These are phyloP conservation scores for Solen grandis DNA, from an alignment of 1,140 invertebrate genomes.

Conservation along the genomic window DNA sequence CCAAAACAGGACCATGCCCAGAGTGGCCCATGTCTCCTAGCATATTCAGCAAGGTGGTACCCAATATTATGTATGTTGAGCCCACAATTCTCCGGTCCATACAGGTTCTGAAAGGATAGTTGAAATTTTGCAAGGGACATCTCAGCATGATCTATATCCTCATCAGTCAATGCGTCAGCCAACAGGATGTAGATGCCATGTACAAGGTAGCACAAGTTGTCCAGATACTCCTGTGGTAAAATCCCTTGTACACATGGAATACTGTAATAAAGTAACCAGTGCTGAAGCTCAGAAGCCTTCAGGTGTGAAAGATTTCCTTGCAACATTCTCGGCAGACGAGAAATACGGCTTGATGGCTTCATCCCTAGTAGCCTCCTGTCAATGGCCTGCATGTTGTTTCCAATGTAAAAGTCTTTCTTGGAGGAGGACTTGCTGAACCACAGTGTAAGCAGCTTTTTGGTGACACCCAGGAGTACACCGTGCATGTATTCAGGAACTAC, in stretches of 20 bases:
- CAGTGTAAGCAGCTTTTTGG: conserved; percentile 19
- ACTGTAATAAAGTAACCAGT: conserved; percentile 20
- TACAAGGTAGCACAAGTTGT: not conserved
- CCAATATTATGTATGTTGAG: not conserved
- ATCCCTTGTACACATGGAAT: conserved; percentile 12
- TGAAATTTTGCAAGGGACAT: not conserved
- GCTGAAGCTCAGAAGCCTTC: conserved; percentile 51
- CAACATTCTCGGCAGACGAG: conserved; percentile 4
- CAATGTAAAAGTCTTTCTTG: conserved; percentile 22
- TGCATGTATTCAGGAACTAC: conserved; percentile 39
- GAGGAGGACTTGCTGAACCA: conserved; percentile 2
- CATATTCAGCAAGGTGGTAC: conserved; percentile 10
- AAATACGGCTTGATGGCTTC: not conserved
- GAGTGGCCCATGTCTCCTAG: conserved; percentile 1
- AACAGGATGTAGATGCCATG: not conserved
- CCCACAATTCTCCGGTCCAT: not conserved
- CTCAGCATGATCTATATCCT: not conserved
- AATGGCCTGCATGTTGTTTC: not conserved
- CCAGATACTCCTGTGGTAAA: not conserved
- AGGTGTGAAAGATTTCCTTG: conserved; percentile 32
- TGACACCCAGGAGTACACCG: too few species aligned
- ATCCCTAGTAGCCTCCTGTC: not conserved
- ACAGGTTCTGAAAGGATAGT: not conserved
- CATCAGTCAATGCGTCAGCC: not conserved
- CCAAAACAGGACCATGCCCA: conserved; percentile 41